These are phyloP conservation scores for Sarcophaga carnaria DNA, from an alignment of 2,888 invertebrate genomes.

Conservation along the genomic window DNA sequence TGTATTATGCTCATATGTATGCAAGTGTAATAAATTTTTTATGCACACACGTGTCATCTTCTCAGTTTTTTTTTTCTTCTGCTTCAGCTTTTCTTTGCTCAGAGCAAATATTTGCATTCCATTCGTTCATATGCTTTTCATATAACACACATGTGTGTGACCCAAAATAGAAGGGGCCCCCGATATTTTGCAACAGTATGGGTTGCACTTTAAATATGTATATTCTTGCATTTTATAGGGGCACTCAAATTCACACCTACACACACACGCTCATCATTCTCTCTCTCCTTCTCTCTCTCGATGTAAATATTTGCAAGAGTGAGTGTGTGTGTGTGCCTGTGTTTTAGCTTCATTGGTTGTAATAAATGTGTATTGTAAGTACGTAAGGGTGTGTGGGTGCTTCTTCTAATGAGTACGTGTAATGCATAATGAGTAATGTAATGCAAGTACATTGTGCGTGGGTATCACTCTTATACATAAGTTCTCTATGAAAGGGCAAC, in stretches of 20 bases:
- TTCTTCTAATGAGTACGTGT: too few relatives aligned
- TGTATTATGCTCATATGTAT: not conserved
- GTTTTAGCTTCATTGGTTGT: too few relatives aligned
- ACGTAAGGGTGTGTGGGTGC: too few relatives aligned
- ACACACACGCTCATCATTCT: too few relatives aligned
- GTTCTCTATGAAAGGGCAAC: too few relatives aligned
- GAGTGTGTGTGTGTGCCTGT: too few relatives aligned
- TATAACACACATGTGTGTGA: not conserved
- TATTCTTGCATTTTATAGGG: constrained; percentile 15
- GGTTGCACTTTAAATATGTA: not conserved
- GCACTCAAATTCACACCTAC: not conserved
- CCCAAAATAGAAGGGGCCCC: not conserved
- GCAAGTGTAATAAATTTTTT: not conserved
- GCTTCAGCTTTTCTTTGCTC: not conserved
- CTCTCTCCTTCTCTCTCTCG: too few relatives aligned
- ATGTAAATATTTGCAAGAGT: too few relatives aligned
- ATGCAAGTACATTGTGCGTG: too few relatives aligned
- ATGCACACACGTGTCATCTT: not conserved
- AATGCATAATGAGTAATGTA: too few relatives aligned
- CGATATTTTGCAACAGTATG: not conserved
- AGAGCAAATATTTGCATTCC: not conserved
- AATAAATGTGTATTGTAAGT: too few relatives aligned
- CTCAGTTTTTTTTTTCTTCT: not conserved
- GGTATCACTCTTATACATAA: too few relatives aligned
- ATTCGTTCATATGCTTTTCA: not conserved